These are phyloP conservation scores for Eumeta japonica DNA, from an alignment of 1,140 invertebrate genomes.

Conservation along the genomic window DNA sequence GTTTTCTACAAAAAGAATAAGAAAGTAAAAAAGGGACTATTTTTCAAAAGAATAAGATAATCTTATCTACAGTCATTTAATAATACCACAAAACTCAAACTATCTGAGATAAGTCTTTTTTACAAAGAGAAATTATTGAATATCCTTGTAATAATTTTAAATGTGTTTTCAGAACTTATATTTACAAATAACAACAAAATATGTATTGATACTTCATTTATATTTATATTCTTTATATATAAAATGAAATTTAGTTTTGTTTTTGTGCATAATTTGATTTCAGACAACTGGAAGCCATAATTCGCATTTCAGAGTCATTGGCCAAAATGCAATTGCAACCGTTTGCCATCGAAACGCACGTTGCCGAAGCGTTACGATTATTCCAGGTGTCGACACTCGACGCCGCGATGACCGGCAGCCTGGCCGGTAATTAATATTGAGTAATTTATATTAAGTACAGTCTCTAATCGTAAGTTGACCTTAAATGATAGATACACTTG, in stretches of 20 bases:
- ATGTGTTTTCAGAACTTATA: too few species aligned
- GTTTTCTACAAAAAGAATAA: too few species aligned
- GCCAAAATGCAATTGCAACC: constrained; percentile 97
- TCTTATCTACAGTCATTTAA: too few species aligned
- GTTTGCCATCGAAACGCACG: constrained; percentile 89
- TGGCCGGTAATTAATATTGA: constrained; percentile 67
- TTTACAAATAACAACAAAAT: too few species aligned
- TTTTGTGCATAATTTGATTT: constrained; percentile 12
- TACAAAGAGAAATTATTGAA: too few species aligned
- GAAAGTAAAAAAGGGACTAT: too few species aligned
- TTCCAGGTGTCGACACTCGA: constrained; percentile 98
- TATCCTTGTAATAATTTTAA: too few species aligned
- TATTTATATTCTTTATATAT: too few species aligned
- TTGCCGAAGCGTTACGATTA: constrained; percentile 96
- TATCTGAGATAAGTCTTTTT: too few species aligned
- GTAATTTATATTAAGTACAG: neutral
- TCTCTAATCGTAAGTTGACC: constrained; percentile 1
- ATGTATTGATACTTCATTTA: too few species aligned
- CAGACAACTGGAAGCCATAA: constrained; percentile 94
- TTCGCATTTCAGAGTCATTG: constrained; percentile 93
- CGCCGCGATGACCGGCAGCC: constrained; percentile 88
- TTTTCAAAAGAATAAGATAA: too few species aligned
- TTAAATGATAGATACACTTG: neutral
- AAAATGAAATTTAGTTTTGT: neutral
- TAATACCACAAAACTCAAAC: too few species aligned